Conservation (phyloP, 2,888 invertebrate genomes). For the Oxycera nigricornis region DNA sequence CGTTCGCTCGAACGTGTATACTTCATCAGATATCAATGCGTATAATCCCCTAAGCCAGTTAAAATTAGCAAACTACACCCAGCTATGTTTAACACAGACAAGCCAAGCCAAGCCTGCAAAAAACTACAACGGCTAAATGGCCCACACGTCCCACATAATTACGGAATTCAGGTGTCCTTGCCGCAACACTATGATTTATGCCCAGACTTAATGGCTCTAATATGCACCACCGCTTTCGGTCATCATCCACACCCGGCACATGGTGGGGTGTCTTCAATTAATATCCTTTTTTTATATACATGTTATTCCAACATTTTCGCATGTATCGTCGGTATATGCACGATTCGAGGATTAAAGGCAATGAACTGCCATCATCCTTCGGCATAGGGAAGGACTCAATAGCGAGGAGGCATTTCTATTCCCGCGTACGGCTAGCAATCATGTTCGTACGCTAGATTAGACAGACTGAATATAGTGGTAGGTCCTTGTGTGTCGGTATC, state of each 20-base stretch:
- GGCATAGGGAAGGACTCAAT: background rate
- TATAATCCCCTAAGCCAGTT: too few species aligned
- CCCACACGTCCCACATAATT: conserved; percentile 6
- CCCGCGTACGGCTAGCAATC: background rate
- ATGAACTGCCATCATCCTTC: background rate
- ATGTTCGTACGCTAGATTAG: background rate
- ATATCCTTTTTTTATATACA: background rate
- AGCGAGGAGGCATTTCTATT: background rate
- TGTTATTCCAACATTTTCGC: background rate
- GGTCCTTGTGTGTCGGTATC: background rate
- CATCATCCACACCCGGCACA: background rate
- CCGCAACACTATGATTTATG: background rate
- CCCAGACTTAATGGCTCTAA: background rate
- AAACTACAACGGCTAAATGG: background rate
- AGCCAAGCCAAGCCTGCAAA: too few species aligned
- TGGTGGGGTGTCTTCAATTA: conserved; percentile 19
- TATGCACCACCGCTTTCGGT: conserved; percentile 1
- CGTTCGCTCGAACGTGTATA: too few species aligned
- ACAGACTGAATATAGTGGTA: background rate
- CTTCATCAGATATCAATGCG: too few species aligned
- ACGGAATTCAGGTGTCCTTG: background rate
- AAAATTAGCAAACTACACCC: too few species aligned
- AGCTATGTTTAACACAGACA: too few species aligned
- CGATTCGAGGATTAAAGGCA: background rate
- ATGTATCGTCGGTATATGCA: background rate